These are phyloP conservation scores for Ciconia stormi DNA, from an alignment of 2,113 vertebrate genomes.

Conservation along the genomic window DNA sequence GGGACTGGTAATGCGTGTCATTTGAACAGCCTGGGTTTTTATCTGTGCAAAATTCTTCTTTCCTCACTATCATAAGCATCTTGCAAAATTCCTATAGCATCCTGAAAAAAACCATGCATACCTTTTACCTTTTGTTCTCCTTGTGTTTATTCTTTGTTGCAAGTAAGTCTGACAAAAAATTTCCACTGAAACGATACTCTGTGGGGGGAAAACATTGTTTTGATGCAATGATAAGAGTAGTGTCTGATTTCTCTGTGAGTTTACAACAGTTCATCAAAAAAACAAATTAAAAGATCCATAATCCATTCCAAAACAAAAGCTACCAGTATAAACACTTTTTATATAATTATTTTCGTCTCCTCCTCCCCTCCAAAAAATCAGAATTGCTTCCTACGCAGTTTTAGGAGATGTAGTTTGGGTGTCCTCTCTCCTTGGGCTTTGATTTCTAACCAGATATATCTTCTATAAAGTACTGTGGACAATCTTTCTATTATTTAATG, in stretches of 20 bases:
- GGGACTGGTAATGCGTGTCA: background rate
- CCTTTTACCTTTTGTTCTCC: background rate
- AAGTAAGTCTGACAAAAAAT: background rate
- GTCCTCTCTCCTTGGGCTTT: background rate
- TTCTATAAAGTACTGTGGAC: background rate
- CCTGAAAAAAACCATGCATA: background rate
- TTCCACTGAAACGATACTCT: background rate
- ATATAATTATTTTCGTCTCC: background rate
- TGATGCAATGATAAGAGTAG: background rate
- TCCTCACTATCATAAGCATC: background rate
- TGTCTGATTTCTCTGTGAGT: background rate
- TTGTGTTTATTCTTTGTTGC: background rate
- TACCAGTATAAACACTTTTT: background rate
- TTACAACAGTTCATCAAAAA: background rate
- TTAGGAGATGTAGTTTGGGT: background rate
- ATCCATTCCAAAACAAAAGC: background rate
- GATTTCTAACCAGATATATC: background rate
- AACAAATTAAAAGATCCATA: background rate
- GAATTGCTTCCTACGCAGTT: background rate
- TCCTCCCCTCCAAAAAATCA: background rate
- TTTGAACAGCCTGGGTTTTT: background rate
- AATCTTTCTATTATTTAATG: background rate
- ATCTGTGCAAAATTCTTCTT: background rate
- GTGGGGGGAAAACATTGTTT: background rate
- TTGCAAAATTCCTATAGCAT: background rate